Evolutionary conservation across 2,888 invertebrate genomes (phyloP), one percentile per base, ranked within the genome.

Genomic region (Andrena bicolor): DNA sequence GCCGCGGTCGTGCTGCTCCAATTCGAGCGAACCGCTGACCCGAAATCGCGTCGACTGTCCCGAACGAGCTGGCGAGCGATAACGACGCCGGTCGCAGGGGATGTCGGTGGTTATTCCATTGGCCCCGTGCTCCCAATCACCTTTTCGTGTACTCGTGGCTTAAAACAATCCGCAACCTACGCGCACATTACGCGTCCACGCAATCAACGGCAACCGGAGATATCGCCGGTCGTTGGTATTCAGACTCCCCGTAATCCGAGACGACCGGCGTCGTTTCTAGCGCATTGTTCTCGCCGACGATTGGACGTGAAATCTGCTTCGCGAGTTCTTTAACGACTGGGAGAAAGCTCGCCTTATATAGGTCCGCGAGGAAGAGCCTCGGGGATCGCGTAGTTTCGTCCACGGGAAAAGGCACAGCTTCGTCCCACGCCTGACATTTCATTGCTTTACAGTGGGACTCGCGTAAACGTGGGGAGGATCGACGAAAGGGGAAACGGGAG

Each of bases 101-200:
- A 92, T 91, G 92, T 90, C 84, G 90, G 88, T 88, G 88, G 90
- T 92, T 92, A 92, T 91, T 90, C 88, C 89, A 92, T 92, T 89
- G 86, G 72, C 85, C 66, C 76, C 83, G 78, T 73, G 61, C 23
- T 73, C 60, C 76, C 85, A 85, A 88, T 88, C 83, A 66, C 86
- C 83, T 84, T 88, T 90, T 89, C 88, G 41, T 5, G 76, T 87
- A 72, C 83, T 48, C 56, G 58, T 49, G 23, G 32, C 58, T 32
- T 16, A 48, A 20, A 64, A 35, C 70, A 1, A 26, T 63, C 23
- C 16, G 28, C 23, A 28, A 28, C 70, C 60, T 13, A 35, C 69
- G n/a, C 32, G n/a, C 48, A n/a, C 48, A 68, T 68, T 49, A 41
- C 58, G 56, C 60, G 64, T 49, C 72, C 71, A 58, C 63, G 48